These are phyloP conservation scores for Steinernema carpocapsae DNA, from an alignment of 2,888 invertebrate species.

Conservation along the genomic window DNA sequence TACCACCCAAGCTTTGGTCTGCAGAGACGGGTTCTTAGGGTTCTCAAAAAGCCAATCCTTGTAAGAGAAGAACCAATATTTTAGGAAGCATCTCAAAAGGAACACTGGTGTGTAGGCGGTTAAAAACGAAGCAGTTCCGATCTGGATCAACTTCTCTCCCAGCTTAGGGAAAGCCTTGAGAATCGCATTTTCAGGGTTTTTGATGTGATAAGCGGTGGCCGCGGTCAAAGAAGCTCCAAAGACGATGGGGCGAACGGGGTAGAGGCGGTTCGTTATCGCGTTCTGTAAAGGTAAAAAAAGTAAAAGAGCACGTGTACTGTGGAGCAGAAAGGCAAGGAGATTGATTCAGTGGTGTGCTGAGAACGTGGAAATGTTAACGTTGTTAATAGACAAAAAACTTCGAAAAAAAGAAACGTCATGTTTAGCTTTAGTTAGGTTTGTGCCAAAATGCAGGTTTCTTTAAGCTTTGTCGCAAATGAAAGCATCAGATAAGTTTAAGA, in stretches of 20 bases:
- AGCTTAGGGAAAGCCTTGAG: neutral
- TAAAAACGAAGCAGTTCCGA: conserved; percentile 38
- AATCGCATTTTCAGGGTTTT: neutral
- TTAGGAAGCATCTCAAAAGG: conserved; percentile 50
- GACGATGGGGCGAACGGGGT: conserved; percentile 45
- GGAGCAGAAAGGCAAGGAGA: neutral
- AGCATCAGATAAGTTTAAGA: too few relatives aligned
- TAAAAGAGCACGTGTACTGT: neutral
- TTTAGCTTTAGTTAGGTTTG: too few relatives aligned
- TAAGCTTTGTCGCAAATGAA: too few relatives aligned
- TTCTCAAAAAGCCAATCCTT: conserved; percentile 56
- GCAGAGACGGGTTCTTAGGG: conserved; percentile 56
- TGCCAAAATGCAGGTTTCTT: too few relatives aligned
- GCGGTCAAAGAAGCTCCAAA: conserved; percentile 40
- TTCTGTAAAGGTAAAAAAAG: conserved; percentile 42
- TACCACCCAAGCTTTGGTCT: conserved; percentile 56
- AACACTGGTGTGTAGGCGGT: conserved; percentile 47
- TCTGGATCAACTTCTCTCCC: neutral
- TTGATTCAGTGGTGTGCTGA: neutral
- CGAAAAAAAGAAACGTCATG: too few relatives aligned
- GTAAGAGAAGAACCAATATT: conserved; percentile 56
- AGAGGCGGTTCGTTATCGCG: conserved; percentile 42
- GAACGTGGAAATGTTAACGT: too few relatives aligned
- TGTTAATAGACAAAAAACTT: too few relatives aligned
- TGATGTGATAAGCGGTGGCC: conserved; percentile 36